These are phyloP conservation scores for Zapus hudsonius DNA, from an alignment of 2,113 vertebrate genomes.

Conservation along the genomic window DNA sequence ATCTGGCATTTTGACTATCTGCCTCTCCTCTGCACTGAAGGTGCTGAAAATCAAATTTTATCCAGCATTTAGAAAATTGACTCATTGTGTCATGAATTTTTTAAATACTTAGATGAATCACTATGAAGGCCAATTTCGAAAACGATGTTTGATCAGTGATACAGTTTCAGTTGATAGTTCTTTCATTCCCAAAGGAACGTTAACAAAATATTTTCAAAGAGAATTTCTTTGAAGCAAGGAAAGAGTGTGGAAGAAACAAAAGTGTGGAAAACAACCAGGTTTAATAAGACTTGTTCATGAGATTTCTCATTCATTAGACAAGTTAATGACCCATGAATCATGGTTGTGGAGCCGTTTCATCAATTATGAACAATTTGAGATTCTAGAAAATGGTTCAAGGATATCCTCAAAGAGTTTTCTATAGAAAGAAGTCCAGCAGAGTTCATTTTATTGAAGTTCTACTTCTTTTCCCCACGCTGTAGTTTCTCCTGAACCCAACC, in stretches of 20 bases:
- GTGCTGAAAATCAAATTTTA: not conserved
- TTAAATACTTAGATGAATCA: slow-evolving; percentile 57
- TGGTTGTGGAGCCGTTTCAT: not conserved
- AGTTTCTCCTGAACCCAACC: slow-evolving; percentile 32
- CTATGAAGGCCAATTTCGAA: slow-evolving; percentile 63
- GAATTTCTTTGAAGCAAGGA: slow-evolving; percentile 46
- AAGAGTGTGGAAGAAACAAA: slow-evolving; percentile 1
- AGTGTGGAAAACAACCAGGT: not conserved
- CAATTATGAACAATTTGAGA: slow-evolving; percentile 8
- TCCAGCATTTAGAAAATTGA: slow-evolving; percentile 17
- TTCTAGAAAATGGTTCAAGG: slow-evolving; percentile 49
- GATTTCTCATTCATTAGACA: slow-evolving; percentile 63
- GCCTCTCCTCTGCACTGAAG: not conserved
- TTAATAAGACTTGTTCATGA: slow-evolving; percentile 50
- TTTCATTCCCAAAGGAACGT: slow-evolving; percentile 40
- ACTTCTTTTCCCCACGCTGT: not conserved
- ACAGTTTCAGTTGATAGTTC: slow-evolving; percentile 50
- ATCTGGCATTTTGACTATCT: not conserved
- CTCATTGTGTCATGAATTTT: slow-evolving; percentile 25
- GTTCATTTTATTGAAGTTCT: slow-evolving; percentile 33
- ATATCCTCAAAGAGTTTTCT: slow-evolving; percentile 55
- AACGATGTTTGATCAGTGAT: slow-evolving; percentile 47
- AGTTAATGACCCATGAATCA: slow-evolving; percentile 36
- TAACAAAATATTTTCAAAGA: slow-evolving; percentile 65
- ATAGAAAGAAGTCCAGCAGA: not conserved